Evolutionary conservation across 2,888 invertebrate genomes (phyloP).

Genomic region (Ditula angustiorana): DNA sequence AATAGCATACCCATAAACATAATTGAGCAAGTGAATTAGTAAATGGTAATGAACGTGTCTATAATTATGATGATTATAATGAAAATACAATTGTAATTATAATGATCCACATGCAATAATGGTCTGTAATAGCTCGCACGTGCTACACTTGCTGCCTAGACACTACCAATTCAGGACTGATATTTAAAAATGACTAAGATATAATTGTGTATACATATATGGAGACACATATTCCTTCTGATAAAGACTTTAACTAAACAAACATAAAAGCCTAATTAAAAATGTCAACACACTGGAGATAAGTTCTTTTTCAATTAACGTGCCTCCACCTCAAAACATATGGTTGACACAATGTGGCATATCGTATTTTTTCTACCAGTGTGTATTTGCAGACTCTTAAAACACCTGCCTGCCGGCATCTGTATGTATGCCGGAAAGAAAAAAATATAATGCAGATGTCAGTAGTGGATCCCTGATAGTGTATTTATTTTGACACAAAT

Average conservation of each 20-base stretch:
- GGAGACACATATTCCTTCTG: no score
- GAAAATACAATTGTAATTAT: no score
- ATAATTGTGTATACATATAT: no score
- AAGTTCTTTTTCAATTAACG: not conserved
- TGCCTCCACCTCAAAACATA: not conserved
- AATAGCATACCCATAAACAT: not conserved
- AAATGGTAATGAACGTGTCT: no score
- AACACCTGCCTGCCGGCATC: conserved; percentile 23
- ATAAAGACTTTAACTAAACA: not conserved
- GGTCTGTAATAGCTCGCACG: not conserved
- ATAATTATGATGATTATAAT: no score
- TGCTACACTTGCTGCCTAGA: not conserved
- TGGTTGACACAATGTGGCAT: not conserved
- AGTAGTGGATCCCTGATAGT: not conserved
- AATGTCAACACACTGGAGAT: no score
- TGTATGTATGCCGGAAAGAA: conserved; percentile 4
- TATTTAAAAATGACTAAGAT: no score
- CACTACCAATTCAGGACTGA: not conserved
- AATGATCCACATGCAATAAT: not conserved
- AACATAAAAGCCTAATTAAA: no score
- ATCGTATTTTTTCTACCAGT: not conserved
- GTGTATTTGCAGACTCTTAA: conserved; percentile 8
- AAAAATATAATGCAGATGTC: conserved; percentile 34
- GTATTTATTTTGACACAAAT: not conserved
- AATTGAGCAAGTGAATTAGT: not conserved